Percentiles rank a stretch among this genome's conserved stretches.
Conservation (phyloP, 1,140 invertebrate genomes). For the Wiebesia pumilae region DNA sequence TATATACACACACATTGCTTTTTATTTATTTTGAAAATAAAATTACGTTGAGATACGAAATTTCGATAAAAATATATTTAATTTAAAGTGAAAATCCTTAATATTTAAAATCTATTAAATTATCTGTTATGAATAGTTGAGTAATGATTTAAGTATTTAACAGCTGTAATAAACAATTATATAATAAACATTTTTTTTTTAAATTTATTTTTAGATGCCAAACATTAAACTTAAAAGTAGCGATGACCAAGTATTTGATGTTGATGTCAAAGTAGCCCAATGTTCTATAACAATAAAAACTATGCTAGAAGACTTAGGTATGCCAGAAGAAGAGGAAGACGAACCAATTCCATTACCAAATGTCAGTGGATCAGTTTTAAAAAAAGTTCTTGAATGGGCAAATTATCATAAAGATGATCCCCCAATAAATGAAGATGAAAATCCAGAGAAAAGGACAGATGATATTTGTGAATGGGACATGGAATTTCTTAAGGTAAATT, state of each 20-base stretch:
- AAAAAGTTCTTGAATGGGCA: conserved; percentile 81
- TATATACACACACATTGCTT: no score
- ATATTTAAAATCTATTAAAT: no score
- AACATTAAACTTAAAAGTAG: conserved; percentile 78
- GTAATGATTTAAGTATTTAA: no score
- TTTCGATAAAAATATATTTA: no score
- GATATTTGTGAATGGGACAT: conserved; percentile 79
- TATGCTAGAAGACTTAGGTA: conserved; percentile 81
- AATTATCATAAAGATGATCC: conserved; percentile 78
- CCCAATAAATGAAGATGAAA: conserved; percentile 31
- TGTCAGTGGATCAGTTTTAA: conserved; percentile 79
- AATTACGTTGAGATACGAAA: no score
- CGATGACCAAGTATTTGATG: conserved; percentile 82
- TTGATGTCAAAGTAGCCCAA: conserved; percentile 83
- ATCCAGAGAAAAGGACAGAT: conserved; percentile 48
- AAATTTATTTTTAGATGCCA: conserved; percentile 66
- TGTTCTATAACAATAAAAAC: conserved; percentile 83
- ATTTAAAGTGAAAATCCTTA: no score
- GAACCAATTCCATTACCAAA: conserved; percentile 83
- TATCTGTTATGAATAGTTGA: no score
- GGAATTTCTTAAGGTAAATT: conserved; percentile 79
- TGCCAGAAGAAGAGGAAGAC: conserved; percentile 76
- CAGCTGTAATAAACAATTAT: no score
- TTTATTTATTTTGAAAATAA: no score
- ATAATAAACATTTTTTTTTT: not conserved